Base-by-base conservation (phyloP, 2,888 invertebrate species). In the Cephus pulcher region DNA sequence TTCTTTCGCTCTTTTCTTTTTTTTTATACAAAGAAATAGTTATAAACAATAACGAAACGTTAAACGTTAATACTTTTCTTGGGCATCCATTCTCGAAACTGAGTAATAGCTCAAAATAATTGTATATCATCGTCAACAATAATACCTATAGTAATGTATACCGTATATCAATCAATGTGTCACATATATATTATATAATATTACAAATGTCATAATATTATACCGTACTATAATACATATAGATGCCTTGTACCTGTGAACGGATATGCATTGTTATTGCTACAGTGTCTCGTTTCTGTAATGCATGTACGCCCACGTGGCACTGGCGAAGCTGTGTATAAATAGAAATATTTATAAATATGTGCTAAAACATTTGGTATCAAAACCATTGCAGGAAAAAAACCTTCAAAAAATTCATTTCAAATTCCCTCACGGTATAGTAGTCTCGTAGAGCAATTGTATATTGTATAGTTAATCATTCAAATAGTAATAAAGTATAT, bases 291-390 rank as follows among this genome's bases (percentile, higher is more conserved):
- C 23, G 56, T 56, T 1, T 56, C 56, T 56, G 23, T 56, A 56
- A 56, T 56, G 56, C 56, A 56, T 56, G 23, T 56, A 56, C 56
- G 56, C 9, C 56, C 56, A 56, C 56, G 56, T 56, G 23, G 56
- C 9, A 56, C 56, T 23, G 23, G 9, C 56, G 84, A 85, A 86
- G 83, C 80, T 81, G 83, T 86, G 82, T 88, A 89, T 87, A 87
- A 86, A 88, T 87, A 86, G 82, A 85, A 86, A 80, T 86, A 83
- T 84, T 83, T 84, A 87, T 86, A 86, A 86, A 87, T 89, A 87
- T 79, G 81, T 82, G 83, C 81, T 86, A 86, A 86, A 87, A 89
- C 84, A 88, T 89, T 90, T 90, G 88, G 88, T 88, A 89, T 88
- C 81, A 86, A 89, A 89, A 89, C 88, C 88, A 89, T 89, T 87